Base-by-base conservation (phyloP, 1,140 invertebrate genomes). In the Pseudobourletiella spinata region DNA sequence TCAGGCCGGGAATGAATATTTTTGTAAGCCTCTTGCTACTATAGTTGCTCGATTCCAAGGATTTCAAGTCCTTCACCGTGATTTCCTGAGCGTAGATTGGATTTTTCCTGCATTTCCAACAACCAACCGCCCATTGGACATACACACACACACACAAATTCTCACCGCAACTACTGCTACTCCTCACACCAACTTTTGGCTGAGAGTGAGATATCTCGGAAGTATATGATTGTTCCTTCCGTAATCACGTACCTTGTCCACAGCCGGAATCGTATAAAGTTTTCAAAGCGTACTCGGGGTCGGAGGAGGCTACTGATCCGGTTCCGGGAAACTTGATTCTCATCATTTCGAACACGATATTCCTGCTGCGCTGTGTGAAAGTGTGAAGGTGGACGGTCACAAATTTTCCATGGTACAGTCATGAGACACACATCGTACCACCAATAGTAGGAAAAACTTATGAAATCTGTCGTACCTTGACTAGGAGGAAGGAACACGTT, bases 31-130 rank as follows among this genome's bases (percentile, higher is more conserved):
- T 24, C 22, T 29, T 8, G 4, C 22, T 14, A 29, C 54, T 39
- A 43, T 58, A 63, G 25, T 63, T 3, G 25, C 55, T 58, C 2
- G 51, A 48, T 15, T 57, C 15, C 14, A 63, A 26, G 4, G 55
- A 58, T 1, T 44, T 46, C 22, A 46, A 2, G 28, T 63, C 35
- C 15, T 51, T 52, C 6, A 58, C 55, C 24, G 52, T 46, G n/a
- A 63, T 63, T 44, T 63, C 61, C 48, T 63, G 61, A 28, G 61
- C 55, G 11, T 25, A 63, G 14, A 51, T 43, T 2, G 61, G 61
- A 52, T 63, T 63, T 59, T 51, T 44, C 30, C 61, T 63, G 22
- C 22, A 39, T n/a, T n/a, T n/a, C n/a, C n/a, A n/a, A n/a, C n/a
- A n/a, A n/a, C n/a, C n/a, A n/a, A n/a, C n/a, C n/a, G n/a, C n/a